A percentile compares a stretch with the other conserved stretches of the same genome.
phyloP scores from a whole-genome alignment of 1,140 invertebrate genomes.

The Bombus turneri region DNA sequence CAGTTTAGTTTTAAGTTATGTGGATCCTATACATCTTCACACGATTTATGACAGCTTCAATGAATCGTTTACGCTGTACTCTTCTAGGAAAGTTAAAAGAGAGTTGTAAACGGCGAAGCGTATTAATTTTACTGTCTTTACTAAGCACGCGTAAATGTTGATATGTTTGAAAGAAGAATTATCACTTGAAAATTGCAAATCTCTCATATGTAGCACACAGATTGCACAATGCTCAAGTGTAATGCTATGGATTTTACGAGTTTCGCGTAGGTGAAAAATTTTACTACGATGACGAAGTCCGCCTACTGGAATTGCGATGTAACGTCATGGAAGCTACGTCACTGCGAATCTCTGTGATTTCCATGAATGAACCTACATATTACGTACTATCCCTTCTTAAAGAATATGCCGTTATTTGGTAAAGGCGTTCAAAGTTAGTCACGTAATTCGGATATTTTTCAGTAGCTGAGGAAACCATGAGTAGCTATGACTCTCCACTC shows the following conservation, averaged over 20 bases:
- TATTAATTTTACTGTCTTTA: background rate
- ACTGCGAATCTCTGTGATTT: conserved; percentile 17
- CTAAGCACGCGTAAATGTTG: background rate
- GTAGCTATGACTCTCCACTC: background rate
- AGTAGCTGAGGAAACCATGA: background rate
- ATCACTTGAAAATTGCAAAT: background rate
- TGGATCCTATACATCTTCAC: background rate
- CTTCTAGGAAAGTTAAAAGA: background rate
- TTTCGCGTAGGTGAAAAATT: conserved; percentile 10
- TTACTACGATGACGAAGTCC: conserved; percentile 12
- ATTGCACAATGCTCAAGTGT: background rate
- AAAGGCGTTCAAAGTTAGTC: conserved; percentile 5
- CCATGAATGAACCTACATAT: background rate
- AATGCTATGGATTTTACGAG: background rate
- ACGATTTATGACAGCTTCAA: no score
- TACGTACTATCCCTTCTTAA: background rate
- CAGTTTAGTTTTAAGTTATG: background rate
- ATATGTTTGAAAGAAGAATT: background rate
- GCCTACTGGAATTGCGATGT: conserved; percentile 35
- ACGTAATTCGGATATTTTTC: background rate
- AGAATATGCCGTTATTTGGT: conserved; percentile 9
- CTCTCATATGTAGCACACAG: background rate
- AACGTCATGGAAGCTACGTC: conserved; percentile 51
- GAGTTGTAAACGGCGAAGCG: background rate
- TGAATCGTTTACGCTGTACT: background rate